Conservation (phyloP, 2,113 vertebrate genomes). For the Leptocoma aspasia region DNA sequence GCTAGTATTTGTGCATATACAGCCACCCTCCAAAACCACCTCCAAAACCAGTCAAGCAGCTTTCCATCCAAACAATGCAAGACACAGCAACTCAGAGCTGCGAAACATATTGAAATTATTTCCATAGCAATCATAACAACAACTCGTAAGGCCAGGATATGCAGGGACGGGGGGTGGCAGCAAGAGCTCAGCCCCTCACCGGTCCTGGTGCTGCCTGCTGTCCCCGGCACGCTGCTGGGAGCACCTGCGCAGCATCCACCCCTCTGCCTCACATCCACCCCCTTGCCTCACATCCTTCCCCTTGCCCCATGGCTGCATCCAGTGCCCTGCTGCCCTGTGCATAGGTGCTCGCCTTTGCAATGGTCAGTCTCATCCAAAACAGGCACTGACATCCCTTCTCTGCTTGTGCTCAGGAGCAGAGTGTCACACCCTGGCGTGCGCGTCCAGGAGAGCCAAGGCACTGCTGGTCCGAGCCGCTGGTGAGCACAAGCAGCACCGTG, state of each 20-base stretch:
- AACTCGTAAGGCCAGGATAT: background rate
- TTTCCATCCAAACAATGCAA: background rate
- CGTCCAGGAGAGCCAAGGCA: accelerated
- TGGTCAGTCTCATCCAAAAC: accelerated
- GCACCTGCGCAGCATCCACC: accelerated
- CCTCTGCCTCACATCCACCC: background rate
- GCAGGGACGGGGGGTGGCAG: accelerated
- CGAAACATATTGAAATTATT: constrained; percentile 7
- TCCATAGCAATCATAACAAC: constrained; percentile 20
- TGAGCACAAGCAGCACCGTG: background rate
- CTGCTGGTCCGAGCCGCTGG: accelerated
- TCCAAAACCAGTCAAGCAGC: constrained; percentile 16
- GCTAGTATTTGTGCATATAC: background rate
- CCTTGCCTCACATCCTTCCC: accelerated
- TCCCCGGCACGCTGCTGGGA: accelerated
- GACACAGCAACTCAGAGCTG: background rate
- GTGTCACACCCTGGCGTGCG: accelerated
- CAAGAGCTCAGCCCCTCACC: background rate
- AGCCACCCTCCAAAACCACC: background rate
- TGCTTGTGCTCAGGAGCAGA: accelerated
- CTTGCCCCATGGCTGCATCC: accelerated
- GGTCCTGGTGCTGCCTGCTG: accelerated
- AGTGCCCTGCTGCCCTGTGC: background rate
- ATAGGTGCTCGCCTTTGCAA: accelerated
- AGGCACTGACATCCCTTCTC: background rate